Evolutionary conservation across 2,888 invertebrate species (phyloP), one percentile per base, ranked within the genome.

Genomic region (Microctonus hyperodae): DNA sequence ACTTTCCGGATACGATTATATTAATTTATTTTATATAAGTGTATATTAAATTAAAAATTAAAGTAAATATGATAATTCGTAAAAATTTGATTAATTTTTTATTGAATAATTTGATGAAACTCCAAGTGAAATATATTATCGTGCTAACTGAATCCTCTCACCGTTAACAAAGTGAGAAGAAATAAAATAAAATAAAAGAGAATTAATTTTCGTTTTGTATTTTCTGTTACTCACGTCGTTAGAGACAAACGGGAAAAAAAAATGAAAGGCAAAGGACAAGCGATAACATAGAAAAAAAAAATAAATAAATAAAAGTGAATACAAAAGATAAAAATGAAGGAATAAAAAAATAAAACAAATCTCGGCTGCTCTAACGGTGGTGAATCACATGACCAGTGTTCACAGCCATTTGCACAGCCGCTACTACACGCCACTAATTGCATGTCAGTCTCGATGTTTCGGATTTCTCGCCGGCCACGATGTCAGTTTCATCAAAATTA

Each of bases 331-430:
- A n/a, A n/a, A n/a, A n/a, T n/a, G n/a, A n/a, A n/a, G n/a, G n/a
- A n/a, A n/a, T n/a, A n/a, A n/a, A n/a, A n/a, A n/a, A n/a, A n/a
- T n/a, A n/a, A 58, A 40, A 58, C 23, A 3, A 69, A 67, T 67
- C 64, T 64, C 66, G 57, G 70, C 65, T n/a, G n/a, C n/a, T n/a
- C 65, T 65, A 64, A 68, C 67, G 64, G 67, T 66, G 71, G 69
- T 72, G 67, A 66, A 67, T 73, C 64, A 64, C 57, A 64, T 60
- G 51, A 64, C 73, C 70, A 69, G 63, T 69, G 70, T 70, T 68
- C 68, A 68, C 73, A 72, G 72, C 78, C 74, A 78, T 76, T 77
- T 76, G 73, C 75, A 74, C n/a, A n/a, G n/a, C n/a, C n/a, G n/a
- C n/a, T n/a, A n/a, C n/a, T n/a, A n/a, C n/a, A n/a, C n/a, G 70